phyloP scores from a whole-genome alignment of 2,888 invertebrate genomes.

The Eumerus sabulonum region DNA sequence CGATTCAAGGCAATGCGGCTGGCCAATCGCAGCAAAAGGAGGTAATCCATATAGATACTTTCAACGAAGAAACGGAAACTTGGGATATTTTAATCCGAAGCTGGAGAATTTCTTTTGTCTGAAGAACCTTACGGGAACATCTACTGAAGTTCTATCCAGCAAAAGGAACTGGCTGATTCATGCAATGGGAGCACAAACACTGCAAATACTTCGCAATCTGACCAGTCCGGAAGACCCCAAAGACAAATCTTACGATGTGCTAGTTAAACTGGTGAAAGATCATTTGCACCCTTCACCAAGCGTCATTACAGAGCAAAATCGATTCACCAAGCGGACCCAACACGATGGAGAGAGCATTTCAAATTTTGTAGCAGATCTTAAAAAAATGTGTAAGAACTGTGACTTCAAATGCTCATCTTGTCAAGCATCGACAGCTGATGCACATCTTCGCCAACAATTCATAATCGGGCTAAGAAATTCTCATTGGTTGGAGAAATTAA shows the following conservation, averaged over 20 bases:
- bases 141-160: neutral
- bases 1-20: constrained; percentile 11
- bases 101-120: constrained; percentile 9
- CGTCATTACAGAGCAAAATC: constrained; percentile 36
- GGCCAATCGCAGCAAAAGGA: neutral
- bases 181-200: constrained; percentile 18
- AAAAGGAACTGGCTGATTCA: constrained; percentile 21
- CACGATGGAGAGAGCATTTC: constrained; percentile 25
- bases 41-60: constrained; percentile 9
- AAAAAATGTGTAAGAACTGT: too few species aligned
- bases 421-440: constrained; percentile 23
- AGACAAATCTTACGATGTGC: constrained; percentile 13
- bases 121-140: constrained; percentile 3
- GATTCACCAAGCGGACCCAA: constrained; percentile 30
- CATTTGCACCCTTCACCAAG: constrained; percentile 39
- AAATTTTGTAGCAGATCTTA: constrained; percentile 33
- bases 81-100: constrained; percentile 17
- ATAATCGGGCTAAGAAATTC: constrained; percentile 25
- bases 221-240: constrained; percentile 28
- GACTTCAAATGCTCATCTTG: constrained; percentile 21
- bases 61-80: constrained; percentile 19
- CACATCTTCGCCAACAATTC: constrained; percentile 37
- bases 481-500: constrained; percentile 36
- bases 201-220: constrained; percentile 35
- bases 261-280: constrained; percentile 28